phyloP scores from a whole-genome alignment of 1,140 invertebrate genomes.

The Lerema accius region DNA sequence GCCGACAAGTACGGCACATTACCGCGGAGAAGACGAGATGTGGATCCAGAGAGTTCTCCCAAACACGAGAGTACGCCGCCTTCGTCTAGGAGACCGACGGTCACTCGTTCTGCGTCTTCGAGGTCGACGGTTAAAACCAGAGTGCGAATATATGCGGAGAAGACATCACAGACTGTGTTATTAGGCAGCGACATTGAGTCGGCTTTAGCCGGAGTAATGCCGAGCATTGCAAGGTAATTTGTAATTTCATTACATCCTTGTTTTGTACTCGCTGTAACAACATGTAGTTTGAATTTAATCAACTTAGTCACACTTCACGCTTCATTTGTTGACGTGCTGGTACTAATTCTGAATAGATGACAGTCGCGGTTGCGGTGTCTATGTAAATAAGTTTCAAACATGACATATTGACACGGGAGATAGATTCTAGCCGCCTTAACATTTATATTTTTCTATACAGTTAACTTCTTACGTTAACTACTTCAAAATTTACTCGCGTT shows the following conservation, averaged over 20 bases:
- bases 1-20: conserved; percentile 90
- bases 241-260: conserved; percentile 40
- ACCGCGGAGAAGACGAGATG: conserved; percentile 86
- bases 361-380: neutral
- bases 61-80: conserved; percentile 76
- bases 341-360: neutral
- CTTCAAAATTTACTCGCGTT: too few relatives aligned
- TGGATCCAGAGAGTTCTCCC: conserved; percentile 79
- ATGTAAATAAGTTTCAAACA: neutral
- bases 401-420: neutral
- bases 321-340: neutral
- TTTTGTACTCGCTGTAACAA: neutral
- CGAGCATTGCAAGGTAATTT: conserved; percentile 74
- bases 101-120: conserved; percentile 82
- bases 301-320: neutral
- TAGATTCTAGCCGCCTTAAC: neutral
- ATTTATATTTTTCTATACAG: too few relatives aligned
- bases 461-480: too few relatives aligned
- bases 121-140: conserved; percentile 79
- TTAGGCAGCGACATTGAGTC: conserved; percentile 88
- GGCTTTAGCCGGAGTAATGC: conserved; percentile 85
- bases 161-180: conserved; percentile 88
- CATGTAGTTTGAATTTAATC: neutral
- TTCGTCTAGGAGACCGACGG: conserved; percentile 69
- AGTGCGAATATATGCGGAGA: conserved; percentile 91